Conservation (phyloP, 2,797 vertebrate genomes). For the Crenichthys baileyi region DNA sequence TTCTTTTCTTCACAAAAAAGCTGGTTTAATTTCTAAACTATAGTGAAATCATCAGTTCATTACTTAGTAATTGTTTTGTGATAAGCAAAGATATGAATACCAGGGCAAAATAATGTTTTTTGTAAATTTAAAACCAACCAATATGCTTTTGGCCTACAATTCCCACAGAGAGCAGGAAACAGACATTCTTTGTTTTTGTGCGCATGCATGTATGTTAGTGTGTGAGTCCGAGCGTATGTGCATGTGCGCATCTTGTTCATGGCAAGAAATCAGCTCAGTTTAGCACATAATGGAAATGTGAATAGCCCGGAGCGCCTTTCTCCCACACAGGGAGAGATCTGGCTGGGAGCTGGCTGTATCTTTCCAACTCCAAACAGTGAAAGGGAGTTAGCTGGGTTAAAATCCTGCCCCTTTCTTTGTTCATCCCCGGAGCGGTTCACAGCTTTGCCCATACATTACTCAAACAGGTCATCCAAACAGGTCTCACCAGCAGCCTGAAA, state of each 20-base stretch:
- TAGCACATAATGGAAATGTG: slow-evolving; percentile 82
- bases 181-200: slow-evolving; percentile 54
- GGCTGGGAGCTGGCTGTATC: slow-evolving; percentile 72
- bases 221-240: slow-evolving; percentile 66
- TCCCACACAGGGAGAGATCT: slow-evolving; percentile 78
- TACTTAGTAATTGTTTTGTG: neutral
- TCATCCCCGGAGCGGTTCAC: slow-evolving; percentile 69
- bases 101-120: slow-evolving; percentile 6
- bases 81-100: neutral
- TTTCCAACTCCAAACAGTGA: slow-evolving; percentile 76
- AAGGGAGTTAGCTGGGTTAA: slow-evolving; percentile 74
- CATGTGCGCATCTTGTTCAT: slow-evolving; percentile 75
- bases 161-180: slow-evolving; percentile 41
- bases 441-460: slow-evolving; percentile 75
- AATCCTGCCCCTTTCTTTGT: slow-evolving; percentile 60
- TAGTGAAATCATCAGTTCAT: slow-evolving; percentile 28
- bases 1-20: neutral
- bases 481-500: slow-evolving; percentile 67
- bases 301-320: slow-evolving; percentile 76
- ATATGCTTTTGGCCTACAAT: slow-evolving; percentile 33
- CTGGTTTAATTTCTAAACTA: neutral
- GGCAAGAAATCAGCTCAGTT: slow-evolving; percentile 81
- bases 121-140: slow-evolving; percentile 26
- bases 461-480: slow-evolving; percentile 79
- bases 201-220: slow-evolving; percentile 58